Conservation (phyloP, 53 echinoderm and acorn worm genomes). For the Holothuria scabra region DNA sequence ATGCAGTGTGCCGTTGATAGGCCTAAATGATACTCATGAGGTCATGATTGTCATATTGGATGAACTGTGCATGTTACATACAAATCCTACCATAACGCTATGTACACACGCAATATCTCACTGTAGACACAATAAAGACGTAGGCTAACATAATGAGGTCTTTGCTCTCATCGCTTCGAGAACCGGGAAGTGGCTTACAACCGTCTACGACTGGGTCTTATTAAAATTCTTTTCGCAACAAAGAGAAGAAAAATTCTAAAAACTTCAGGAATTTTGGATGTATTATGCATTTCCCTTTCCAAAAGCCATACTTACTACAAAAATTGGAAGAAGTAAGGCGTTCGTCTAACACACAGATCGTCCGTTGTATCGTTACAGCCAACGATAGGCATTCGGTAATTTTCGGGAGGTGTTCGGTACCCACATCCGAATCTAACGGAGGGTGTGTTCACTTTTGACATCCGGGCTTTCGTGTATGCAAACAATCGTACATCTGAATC, state of each 20-base stretch:
- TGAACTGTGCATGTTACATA: too few relatives aligned
- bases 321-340: slow-evolving; percentile 45
- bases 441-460: slow-evolving; percentile 40
- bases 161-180: background rate
- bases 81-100: too few relatives aligned
- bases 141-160: slow-evolving; percentile 9
- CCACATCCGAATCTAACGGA: background rate
- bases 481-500: slow-evolving; percentile 34
- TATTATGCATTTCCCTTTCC: background rate
- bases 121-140: background rate
- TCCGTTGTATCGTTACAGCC: background rate
- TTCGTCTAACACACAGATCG: background rate
- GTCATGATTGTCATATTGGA: too few relatives aligned
- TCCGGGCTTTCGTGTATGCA: slow-evolving; percentile 36
- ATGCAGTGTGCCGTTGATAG: too few relatives aligned
- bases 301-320: slow-evolving; percentile 15
- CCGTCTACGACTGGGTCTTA: background rate
- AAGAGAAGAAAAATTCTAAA: background rate
- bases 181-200: slow-evolving; percentile 38
- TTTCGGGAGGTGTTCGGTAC: background rate
- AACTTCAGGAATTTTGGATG: background rate
- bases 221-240: background rate
- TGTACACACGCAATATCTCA: too few relatives aligned
- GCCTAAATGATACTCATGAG: too few relatives aligned
- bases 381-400: slow-evolving; percentile 5